Evolutionary conservation across 2,797 vertebrate genomes (phyloP), one percentile per base, ranked within the genome.

Genomic region (Sebastes steindachneri): DNA sequence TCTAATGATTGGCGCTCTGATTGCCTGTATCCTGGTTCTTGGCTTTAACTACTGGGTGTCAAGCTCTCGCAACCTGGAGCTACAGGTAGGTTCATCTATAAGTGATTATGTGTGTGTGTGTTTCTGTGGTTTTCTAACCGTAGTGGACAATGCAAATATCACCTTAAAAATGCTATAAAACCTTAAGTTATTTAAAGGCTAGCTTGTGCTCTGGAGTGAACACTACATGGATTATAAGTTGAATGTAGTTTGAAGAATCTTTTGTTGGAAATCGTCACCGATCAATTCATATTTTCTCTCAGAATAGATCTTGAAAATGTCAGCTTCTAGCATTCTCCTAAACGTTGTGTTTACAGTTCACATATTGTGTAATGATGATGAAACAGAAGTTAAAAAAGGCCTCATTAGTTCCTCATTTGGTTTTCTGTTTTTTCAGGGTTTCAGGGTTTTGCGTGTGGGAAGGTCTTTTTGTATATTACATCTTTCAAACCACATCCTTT

Each of bases 11-110:
- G 97, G 96, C 0, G 97, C 96, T 1, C 94, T 99, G 0, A 91
- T 99, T 55, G 96, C 96, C 0, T 99, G 97, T 58, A 77, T 98
- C 68, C 91, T 98, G 4, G 94, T 99, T 85, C 77, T 99, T 80
- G 97, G 97, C 68, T 99, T 99, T 90, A 99, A 99, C 93, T 99
- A 99, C 89, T 99, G 98, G 98, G 94, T 98, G 25, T 97, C 97
- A 7, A 98, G 96, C 93, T 98, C 98, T 17, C 96, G 96, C 73
- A 98, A 96, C 6, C 68, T 96, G 78, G 97, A 98, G 77, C 93
- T 99, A 58, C 97, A 99, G 97, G 98, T 99, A 89, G 41, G 41
- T 72, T 51, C 3, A n/a, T 41, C 0, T 51, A n/a, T 9, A 48
- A 17, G 45, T 48, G 17, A n/a, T n/a, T n/a, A 9, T 31, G 53